Conservation (phyloP, 2,113 vertebrate genomes). For the Triplophysa rosa region DNA sequence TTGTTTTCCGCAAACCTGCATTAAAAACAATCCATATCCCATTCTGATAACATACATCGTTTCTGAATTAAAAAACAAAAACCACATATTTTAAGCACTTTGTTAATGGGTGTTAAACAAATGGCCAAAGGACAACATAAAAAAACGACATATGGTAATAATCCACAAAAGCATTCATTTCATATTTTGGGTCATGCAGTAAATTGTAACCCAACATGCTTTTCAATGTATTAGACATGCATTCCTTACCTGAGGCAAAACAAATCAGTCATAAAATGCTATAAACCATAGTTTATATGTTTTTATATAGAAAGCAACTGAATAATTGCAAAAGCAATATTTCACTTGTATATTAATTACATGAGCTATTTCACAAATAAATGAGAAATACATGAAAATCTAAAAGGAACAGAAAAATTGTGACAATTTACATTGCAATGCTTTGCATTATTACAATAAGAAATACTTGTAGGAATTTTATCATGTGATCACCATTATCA, state of each 20-base stretch:
- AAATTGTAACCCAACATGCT: constrained; percentile 58
- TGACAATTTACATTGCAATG: constrained; percentile 41
- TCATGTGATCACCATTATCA: constrained; percentile 15
- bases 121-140: constrained; percentile 33
- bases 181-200: constrained; percentile 54
- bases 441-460: constrained; percentile 34
- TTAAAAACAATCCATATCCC: constrained; percentile 43
- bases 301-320: constrained; percentile 29
- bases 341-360: constrained; percentile 35
- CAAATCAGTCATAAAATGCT: constrained; percentile 42
- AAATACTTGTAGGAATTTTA: constrained; percentile 22
- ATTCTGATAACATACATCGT: constrained; percentile 26
- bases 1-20: constrained; percentile 56
- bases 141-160: constrained; percentile 41
- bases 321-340: constrained; percentile 30
- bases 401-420: constrained; percentile 20
- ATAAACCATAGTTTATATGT: constrained; percentile 44
- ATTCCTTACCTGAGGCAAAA: constrained; percentile 56
- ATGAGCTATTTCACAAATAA: constrained; percentile 40
- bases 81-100: constrained; percentile 35
- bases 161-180: constrained; percentile 53
- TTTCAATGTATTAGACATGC: constrained; percentile 55
- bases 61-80: constrained; percentile 14
- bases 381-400: constrained; percentile 29
- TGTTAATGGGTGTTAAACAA: constrained; percentile 40